A percentile compares a stretch with the other conserved stretches of the same genome.
phyloP scores from a whole-genome alignment of 2,888 invertebrate genomes.

The Carpatolechia fugitivella region DNA sequence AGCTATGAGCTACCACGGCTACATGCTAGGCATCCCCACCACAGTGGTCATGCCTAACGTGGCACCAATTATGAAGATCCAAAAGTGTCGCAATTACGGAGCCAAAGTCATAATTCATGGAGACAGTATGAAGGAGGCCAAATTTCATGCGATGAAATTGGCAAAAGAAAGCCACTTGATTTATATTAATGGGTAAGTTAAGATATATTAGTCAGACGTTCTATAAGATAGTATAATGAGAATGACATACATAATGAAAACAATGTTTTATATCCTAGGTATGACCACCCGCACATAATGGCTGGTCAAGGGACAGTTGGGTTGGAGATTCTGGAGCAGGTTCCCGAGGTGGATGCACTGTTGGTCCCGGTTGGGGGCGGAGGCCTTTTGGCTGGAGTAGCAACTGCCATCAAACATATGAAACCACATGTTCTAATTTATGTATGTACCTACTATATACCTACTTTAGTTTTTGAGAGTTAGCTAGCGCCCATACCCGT shows the following conservation, averaged over 20 bases:
- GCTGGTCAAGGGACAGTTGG: conserved; percentile 97
- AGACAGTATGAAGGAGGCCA: conserved; percentile 91
- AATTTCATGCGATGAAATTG: conserved; percentile 86
- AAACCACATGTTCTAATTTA: conserved; percentile 91
- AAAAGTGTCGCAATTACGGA: conserved; percentile 90
- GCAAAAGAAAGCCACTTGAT: conserved; percentile 84
- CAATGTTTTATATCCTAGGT: conserved; percentile 73
- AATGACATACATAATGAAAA: too few relatives aligned
- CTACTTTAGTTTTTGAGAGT: neutral
- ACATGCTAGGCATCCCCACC: conserved; percentile 82
- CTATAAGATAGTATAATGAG: neutral
- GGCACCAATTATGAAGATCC: conserved; percentile 97
- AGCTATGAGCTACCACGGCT: conserved; percentile 87
- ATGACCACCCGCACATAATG: conserved; percentile 97
- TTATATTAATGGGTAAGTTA: conserved; percentile 91
- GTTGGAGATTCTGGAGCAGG: conserved; percentile 94
- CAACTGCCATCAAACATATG: conserved; percentile 92
- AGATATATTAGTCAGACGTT: neutral
- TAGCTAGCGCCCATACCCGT: too few relatives aligned
- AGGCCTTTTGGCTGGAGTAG: conserved; percentile 94
- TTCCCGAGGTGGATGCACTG: conserved; percentile 91
- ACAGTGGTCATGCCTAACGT: conserved; percentile 97
- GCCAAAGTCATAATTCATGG: conserved; percentile 92
- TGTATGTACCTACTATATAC: conserved; percentile 77
- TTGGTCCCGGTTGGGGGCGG: conserved; percentile 97